A percentile compares a stretch with the other conserved stretches of the same genome.
These are phyloP conservation scores for Camponotus vicinus DNA, from an alignment of 1,140 invertebrate species.

Conservation along the genomic window DNA sequence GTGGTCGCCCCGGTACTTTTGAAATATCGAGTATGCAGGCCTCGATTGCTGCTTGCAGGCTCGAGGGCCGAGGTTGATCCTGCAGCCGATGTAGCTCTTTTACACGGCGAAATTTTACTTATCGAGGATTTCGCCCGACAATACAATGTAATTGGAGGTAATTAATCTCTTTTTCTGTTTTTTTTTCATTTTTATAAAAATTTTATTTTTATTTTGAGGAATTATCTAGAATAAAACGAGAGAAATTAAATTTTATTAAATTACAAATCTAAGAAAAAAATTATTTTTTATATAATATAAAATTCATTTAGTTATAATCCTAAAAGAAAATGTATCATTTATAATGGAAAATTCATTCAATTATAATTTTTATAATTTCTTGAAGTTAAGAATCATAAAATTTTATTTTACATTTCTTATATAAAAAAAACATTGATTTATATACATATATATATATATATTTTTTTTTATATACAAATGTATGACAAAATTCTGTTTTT, in stretches of 20 bases:
- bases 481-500: neutral
- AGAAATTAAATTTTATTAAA: conserved; percentile 8
- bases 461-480: neutral
- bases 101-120: conserved; percentile 89
- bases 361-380: neutral
- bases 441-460: neutral
- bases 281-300: no score
- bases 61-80: conserved; percentile 88
- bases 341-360: neutral
- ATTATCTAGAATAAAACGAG: neutral
- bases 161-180: conserved; percentile 46
- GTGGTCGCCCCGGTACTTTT: conserved; percentile 87
- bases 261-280: neutral
- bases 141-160: conserved; percentile 85
- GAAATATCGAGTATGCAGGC: conserved; percentile 83
- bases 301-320: no score
- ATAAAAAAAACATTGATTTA: neutral
- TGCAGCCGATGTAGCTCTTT: conserved; percentile 86
- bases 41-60: conserved; percentile 87
- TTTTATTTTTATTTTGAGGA: neutral
- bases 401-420: neutral
- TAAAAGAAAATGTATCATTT: neutral
- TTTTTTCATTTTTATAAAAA: neutral
- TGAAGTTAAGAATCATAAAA: conserved; percentile 26
- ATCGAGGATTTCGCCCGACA: conserved; percentile 87